These are phyloP conservation scores for Drosophila erecta DNA, from an alignment of 1,140 invertebrate species.

Conservation along the genomic window DNA sequence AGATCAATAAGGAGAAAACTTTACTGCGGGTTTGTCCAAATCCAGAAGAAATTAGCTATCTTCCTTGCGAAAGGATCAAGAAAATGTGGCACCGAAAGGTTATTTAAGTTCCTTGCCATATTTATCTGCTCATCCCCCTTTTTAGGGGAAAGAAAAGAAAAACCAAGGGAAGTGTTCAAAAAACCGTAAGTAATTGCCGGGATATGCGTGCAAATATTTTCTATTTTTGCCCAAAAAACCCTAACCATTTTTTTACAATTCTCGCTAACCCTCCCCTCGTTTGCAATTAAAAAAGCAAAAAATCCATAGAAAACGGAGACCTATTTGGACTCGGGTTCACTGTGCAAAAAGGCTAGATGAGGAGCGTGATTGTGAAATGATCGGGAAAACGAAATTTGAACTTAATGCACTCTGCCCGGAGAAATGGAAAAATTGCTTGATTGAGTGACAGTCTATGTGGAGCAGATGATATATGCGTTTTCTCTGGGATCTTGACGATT, in stretches of 20 bases:
- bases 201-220: constrained; percentile 80
- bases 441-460: constrained; percentile 35
- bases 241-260: constrained; percentile 41
- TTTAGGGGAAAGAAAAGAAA: neutral
- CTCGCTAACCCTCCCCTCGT: constrained; percentile 53
- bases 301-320: constrained; percentile 14
- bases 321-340: constrained; percentile 55
- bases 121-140: constrained; percentile 3
- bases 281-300: constrained; percentile 69
- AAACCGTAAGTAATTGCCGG: constrained; percentile 78
- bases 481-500: constrained; percentile 5
- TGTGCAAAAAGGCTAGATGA: constrained; percentile 71
- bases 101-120: neutral
- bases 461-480: constrained; percentile 16
- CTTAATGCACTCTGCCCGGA: constrained; percentile 37
- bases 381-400: constrained; percentile 36
- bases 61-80: constrained; percentile 1
- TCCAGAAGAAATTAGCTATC: constrained; percentile 34
- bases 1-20: constrained; percentile 14
- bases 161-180: constrained; percentile 53
- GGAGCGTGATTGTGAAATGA: constrained; percentile 72
- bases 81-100: neutral
- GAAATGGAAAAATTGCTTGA: constrained; percentile 55
- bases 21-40: constrained; percentile 18
- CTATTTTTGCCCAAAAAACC: constrained; percentile 74